A percentile compares a stretch with the other conserved stretches of the same genome.
phyloP scores from a whole-genome alignment of 2,113 vertebrate genomes.

The Aviceda subcristata region DNA sequence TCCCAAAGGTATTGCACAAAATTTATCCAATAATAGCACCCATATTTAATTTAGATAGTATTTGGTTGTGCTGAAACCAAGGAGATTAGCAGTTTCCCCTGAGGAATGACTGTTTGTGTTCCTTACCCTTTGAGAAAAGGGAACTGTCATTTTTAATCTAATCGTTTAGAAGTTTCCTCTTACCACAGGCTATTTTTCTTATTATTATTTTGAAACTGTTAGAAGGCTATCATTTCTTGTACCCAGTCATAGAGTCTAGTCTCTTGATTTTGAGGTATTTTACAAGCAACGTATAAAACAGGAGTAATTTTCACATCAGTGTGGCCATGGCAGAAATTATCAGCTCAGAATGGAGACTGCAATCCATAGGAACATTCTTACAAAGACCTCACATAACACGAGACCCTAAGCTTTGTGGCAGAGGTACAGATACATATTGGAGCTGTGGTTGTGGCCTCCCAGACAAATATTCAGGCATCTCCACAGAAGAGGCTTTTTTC shows the following conservation, averaged over 20 bases:
- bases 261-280: background rate
- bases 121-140: background rate
- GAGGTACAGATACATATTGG: background rate
- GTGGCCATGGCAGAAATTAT: background rate
- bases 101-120: background rate
- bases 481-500: background rate
- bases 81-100: background rate
- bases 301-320: background rate
- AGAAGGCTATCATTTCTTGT: background rate
- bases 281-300: background rate
- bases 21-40: background rate
- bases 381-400: background rate
- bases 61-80: slow-evolving; percentile 6
- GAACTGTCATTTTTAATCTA: slow-evolving; percentile 16
- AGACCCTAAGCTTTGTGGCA: background rate
- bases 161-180: background rate
- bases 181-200: background rate
- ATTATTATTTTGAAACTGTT: background rate
- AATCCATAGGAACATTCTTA: background rate
- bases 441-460: background rate
- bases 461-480: background rate
- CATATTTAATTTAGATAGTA: background rate
- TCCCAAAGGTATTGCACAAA: background rate
- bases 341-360: background rate
- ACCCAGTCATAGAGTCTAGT: background rate